phyloP scores from a whole-genome alignment of 1,140 invertebrate genomes.

The Delia radicum region DNA sequence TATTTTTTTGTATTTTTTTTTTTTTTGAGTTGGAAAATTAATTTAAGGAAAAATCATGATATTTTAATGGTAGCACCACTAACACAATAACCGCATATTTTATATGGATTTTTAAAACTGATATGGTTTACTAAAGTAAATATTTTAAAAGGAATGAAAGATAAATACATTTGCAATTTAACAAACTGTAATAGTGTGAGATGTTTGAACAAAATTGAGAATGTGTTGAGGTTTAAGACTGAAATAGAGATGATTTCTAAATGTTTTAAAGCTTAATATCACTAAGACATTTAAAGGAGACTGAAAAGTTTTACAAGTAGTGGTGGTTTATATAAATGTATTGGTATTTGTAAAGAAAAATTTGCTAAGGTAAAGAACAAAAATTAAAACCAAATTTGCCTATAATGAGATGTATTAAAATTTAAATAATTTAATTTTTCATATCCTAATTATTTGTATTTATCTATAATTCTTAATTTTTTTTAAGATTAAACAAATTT shows the following conservation, averaged over 20 bases:
- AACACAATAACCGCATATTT: neutral
- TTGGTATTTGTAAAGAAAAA: neutral
- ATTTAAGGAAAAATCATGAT: constrained; percentile 3
- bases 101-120: no score
- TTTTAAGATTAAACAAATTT: no score
- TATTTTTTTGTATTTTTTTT: neutral
- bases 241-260: neutral
- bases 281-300: neutral
- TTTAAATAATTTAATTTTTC: no score
- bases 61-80: constrained; percentile 5
- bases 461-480: no score
- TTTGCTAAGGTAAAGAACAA: no score
- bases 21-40: constrained; percentile 2
- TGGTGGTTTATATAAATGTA: neutral
- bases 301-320: neutral
- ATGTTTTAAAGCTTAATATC: neutral
- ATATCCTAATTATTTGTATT: no score
- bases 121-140: neutral
- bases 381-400: no score
- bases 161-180: neutral
- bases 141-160: neutral
- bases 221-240: neutral
- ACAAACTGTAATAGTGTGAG: neutral
- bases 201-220: neutral
- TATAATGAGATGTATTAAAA: no score